These are phyloP conservation scores for Podarcis siculus DNA, from an alignment of 2,797 vertebrate species.

Conservation along the genomic window DNA sequence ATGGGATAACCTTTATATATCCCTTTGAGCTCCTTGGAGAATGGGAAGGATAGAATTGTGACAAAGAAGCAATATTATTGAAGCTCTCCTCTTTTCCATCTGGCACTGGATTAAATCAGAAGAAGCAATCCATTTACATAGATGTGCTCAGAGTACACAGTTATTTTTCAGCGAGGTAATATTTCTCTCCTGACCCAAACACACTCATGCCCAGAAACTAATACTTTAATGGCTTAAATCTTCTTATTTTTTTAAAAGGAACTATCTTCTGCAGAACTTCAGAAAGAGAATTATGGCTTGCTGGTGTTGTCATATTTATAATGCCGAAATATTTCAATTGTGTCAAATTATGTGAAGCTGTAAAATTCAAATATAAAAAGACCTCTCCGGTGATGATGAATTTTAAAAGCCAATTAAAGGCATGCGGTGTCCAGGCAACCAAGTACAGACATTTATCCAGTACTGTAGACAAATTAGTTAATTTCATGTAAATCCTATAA, in stretches of 20 bases:
- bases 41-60: neutral
- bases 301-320: neutral
- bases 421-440: neutral
- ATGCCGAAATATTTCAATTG: neutral
- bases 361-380: neutral
- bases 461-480: constrained; percentile 8
- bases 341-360: neutral
- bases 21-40: neutral
- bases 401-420: neutral
- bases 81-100: neutral
- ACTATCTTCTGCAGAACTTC: neutral
- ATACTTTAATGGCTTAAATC: neutral
- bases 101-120: constrained; percentile 4
- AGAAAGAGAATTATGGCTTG: neutral
- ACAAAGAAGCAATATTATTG: neutral
- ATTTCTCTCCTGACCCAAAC: constrained; percentile 2
- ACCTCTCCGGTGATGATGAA: neutral
- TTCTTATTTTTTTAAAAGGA: neutral
- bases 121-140: constrained; percentile 6
- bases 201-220: neutral
- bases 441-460: neutral
- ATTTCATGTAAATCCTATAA: constrained; percentile 3
- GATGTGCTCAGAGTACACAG: constrained; percentile 5
- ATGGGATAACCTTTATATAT: neutral
- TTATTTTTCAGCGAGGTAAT: constrained; percentile 6